A percentile compares a stretch with the other conserved stretches of the same genome.
phyloP scores from a whole-genome alignment of 2,797 vertebrate genomes.

The Acanthiza pusilla region DNA sequence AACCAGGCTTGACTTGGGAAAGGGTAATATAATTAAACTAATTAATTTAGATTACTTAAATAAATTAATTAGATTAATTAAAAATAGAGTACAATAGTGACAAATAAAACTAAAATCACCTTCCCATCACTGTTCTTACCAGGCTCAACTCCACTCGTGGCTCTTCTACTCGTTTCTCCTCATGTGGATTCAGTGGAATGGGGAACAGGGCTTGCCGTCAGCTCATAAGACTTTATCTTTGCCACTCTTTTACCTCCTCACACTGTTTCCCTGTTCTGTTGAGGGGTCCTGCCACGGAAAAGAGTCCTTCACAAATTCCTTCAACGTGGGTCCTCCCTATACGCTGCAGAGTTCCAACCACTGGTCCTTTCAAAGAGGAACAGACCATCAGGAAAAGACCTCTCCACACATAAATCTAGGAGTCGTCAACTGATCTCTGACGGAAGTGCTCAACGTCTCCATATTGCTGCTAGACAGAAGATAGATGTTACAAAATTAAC shows the following conservation, averaged over 20 bases:
- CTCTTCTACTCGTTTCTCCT: neutral
- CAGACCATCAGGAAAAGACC: neutral
- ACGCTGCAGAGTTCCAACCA: neutral
- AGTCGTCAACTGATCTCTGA: neutral
- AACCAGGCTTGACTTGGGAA: neutral
- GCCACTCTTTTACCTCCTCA: neutral
- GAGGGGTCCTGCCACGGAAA: neutral
- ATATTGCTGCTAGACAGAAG: neutral
- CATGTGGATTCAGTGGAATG: neutral
- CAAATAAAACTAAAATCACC: neutral
- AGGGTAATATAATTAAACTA: neutral
- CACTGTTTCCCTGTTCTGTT: neutral
- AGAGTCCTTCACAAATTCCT: neutral
- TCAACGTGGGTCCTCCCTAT: neutral
- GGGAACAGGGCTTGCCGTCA: rapidly evolving
- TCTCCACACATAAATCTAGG: neutral
- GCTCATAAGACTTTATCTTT: neutral
- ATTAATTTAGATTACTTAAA: neutral
- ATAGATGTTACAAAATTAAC: rapidly evolving
- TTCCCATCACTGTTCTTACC: neutral
- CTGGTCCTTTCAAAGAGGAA: neutral
- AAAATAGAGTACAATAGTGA: neutral
- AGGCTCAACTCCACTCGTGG: neutral
- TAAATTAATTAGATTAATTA: neutral
- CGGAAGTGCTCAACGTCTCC: rapidly evolving